Percentiles rank a stretch among this genome's conserved stretches.
Evolutionary conservation across 2,797 vertebrate species (phyloP).

Genomic region (Eulemur coronatus): DNA sequence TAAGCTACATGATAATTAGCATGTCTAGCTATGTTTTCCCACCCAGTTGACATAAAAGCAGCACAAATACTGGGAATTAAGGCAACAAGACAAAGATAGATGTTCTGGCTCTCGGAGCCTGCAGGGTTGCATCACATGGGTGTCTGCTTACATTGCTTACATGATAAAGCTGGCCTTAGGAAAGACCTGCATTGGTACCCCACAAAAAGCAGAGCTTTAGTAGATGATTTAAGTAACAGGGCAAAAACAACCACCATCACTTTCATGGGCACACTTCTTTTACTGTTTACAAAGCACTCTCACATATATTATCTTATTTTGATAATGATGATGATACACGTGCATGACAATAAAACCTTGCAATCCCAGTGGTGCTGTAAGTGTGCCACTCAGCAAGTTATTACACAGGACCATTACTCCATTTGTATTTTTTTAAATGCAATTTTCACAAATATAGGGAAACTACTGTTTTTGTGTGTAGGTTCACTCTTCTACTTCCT

Average conservation of each 20-base stretch:
- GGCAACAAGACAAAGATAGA: background rate
- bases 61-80: background rate
- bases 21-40: background rate
- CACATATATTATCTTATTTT: background rate
- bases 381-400: background rate
- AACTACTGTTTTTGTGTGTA: background rate
- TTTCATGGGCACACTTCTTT: background rate
- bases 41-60: background rate
- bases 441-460: background rate
- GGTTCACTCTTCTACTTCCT: background rate
- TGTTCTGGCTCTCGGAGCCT: background rate
- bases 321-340: background rate
- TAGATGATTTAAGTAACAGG: background rate
- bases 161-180: background rate
- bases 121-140: background rate
- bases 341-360: background rate
- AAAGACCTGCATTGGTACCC: background rate
- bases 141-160: background rate
- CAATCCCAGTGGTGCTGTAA: background rate
- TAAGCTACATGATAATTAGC: background rate
- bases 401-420: background rate
- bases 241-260: background rate
- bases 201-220: background rate
- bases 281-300: background rate
- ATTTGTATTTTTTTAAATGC: constrained; percentile 1